These are phyloP conservation scores for Ameiurus melas DNA, from an alignment of 2,113 vertebrate genomes.

Conservation along the genomic window DNA sequence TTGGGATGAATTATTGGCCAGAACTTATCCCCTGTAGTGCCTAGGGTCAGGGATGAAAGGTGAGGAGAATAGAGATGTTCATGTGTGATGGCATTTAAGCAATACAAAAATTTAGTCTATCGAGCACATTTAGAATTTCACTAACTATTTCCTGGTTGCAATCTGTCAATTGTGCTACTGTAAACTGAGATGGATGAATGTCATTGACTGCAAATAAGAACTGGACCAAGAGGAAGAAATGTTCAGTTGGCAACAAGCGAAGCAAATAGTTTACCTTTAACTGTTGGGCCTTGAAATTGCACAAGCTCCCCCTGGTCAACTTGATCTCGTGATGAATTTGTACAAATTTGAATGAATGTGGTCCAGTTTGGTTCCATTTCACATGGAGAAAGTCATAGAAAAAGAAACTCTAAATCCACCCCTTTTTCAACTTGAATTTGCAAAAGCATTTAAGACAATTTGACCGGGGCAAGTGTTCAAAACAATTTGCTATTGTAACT, in stretches of 20 bases:
- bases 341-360: not conserved
- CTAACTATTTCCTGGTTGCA: not conserved
- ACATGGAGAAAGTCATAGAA: not conserved
- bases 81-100: constrained; percentile 50
- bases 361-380: not conserved
- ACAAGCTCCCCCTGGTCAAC: not conserved
- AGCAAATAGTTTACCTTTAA: not conserved
- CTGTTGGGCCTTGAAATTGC: not conserved
- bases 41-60: constrained; percentile 64
- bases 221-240: not conserved
- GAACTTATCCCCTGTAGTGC: constrained; percentile 61
- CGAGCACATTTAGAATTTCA: not conserved
- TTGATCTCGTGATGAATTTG: not conserved
- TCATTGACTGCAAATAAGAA: not conserved
- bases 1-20: constrained; percentile 72
- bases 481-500: not conserved
- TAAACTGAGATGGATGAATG: not conserved
- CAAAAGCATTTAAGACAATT: not conserved
- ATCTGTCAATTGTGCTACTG: not conserved
- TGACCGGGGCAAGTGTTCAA: not conserved
- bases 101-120: not conserved
- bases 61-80: constrained; percentile 48
- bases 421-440: not conserved
- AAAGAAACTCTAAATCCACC: not conserved
- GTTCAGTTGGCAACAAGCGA: not conserved